These are phyloP conservation scores for Notothenia coriiceps DNA, from an alignment of 2,113 vertebrate genomes.

Conservation along the genomic window DNA sequence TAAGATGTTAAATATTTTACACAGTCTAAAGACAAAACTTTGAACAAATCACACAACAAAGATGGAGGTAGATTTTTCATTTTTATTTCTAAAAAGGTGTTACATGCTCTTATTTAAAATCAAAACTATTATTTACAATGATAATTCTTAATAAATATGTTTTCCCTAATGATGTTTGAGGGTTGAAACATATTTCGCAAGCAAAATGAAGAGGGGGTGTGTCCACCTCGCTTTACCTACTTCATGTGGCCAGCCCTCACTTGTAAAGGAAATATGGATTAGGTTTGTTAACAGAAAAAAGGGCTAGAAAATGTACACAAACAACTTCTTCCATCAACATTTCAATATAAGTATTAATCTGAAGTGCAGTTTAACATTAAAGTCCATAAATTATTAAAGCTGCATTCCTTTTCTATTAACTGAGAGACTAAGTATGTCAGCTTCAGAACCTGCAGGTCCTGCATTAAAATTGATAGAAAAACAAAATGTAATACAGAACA, in stretches of 20 bases:
- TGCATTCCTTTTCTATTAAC: constrained; percentile 10
- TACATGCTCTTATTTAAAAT: constrained; percentile 78
- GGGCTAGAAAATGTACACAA: constrained; percentile 12
- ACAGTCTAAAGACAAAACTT: too few relatives aligned
- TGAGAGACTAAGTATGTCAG: not conserved
- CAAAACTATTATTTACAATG: constrained; percentile 81
- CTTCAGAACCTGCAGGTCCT: constrained; percentile 13
- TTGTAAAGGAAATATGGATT: constrained; percentile 50
- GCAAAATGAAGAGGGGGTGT: constrained; percentile 36
- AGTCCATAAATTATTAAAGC: constrained; percentile 25
- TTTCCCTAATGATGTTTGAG: constrained; percentile 55
- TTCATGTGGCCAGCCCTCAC: constrained; percentile 42
- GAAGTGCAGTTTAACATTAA: constrained; percentile 28
- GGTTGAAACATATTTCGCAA: constrained; percentile 62
- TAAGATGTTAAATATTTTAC: not conserved
- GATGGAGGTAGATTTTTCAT: constrained; percentile 49
- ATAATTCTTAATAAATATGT: constrained; percentile 79
- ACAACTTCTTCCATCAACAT: constrained; percentile 37
- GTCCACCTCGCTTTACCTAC: constrained; percentile 33
- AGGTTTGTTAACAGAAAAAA: constrained; percentile 53
- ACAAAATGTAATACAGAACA: constrained; percentile 18
- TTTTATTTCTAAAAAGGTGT: constrained; percentile 79
- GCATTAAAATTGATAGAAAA: constrained; percentile 32
- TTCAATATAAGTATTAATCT: constrained; percentile 27
- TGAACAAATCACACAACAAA: not conserved